Percentiles rank a stretch among this genome's conserved stretches.
Conservation (phyloP, 2,888 invertebrate species). For the Microctonus aethiopoides region DNA sequence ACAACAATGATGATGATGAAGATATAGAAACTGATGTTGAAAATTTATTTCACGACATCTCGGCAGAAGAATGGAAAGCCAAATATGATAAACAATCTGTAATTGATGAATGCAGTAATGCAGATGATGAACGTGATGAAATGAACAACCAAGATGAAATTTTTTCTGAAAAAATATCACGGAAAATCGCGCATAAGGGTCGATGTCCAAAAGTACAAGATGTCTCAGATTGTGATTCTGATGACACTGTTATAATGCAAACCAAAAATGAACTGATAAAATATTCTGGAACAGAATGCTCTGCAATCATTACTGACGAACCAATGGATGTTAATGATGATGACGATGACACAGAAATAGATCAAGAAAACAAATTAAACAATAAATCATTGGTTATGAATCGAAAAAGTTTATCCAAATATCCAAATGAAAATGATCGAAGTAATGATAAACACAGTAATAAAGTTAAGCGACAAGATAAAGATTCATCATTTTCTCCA, state of each 20-base stretch:
- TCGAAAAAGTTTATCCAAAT: constrained; percentile 1
- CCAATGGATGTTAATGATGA: constrained; percentile 31
- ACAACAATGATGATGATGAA: constrained; percentile 33
- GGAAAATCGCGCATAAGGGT: constrained; percentile 33
- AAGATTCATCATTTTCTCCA: not conserved
- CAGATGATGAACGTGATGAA: constrained; percentile 34
- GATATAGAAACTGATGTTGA: constrained; percentile 39
- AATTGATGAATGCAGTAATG: constrained; percentile 27
- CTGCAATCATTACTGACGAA: constrained; percentile 17
- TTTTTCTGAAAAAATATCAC: constrained; percentile 41
- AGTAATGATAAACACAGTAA: constrained; percentile 1
- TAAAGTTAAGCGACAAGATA: not conserved
- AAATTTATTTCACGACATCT: constrained; percentile 52
- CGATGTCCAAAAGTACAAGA: constrained; percentile 25
- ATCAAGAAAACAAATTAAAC: constrained; percentile 15
- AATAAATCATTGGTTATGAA: constrained; percentile 8
- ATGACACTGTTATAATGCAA: constrained; percentile 46
- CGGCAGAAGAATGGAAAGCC: constrained; percentile 51
- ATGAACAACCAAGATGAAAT: constrained; percentile 48
- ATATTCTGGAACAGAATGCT: not conserved
- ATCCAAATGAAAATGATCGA: not conserved
- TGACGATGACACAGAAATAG: constrained; percentile 28
- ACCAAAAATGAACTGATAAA: not conserved
- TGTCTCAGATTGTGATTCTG: constrained; percentile 47
- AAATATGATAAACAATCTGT: constrained; percentile 5